Evolutionary conservation across 2,888 invertebrate genomes (phyloP), one percentile per base, ranked within the genome.

Genomic region (Limenitis arthemis): DNA sequence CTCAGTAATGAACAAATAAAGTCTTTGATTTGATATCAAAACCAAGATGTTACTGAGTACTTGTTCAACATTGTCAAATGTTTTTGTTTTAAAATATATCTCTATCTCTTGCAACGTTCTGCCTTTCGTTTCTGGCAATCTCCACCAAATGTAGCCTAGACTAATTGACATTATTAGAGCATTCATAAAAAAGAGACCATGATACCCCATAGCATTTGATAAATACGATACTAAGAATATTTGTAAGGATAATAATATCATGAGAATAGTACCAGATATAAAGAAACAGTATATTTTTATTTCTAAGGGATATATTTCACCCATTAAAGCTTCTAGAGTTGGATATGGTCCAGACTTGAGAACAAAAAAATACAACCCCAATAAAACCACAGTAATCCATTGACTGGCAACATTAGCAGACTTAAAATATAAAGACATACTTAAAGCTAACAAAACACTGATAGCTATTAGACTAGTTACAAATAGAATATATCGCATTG

Each of bases 71-170:
- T 47, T 42, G n/a, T 34, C 32, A 38, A 58, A 58, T 7, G 34
- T 50, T n/a, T 56, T 53, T 6, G 61, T 58, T 44, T 65, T 65
- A 11, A 66, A 62, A 44, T 56, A 63, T 28, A 66, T 34, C 46
- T 67, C 67, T 8, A 67, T 66, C 54, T 68, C 66, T 47, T 65
- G 65, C n/a, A 55, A 39, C 1, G 55, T 52, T 12, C 34, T 49
- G 4, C 52, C 51, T 34, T 55, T 53, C 20, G 53, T 53, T 33
- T 53, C 49, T 8, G 49, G 49, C 12, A 53, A 3, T n/a, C 38
- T 47, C 8, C 37, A 8, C 53, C 53, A 54, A 12, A 54, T 33
- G 8, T 42, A 54, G 0, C 11, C 12, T 2, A 53, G 42, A 8
- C 49, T 20, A 3, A 34, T 4, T 6, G 38, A 9, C 53, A 53